A percentile compares a stretch with the other conserved stretches of the same genome.
phyloP scores from a whole-genome alignment of 2,888 invertebrate species.

The Brachylomia viminalis region DNA sequence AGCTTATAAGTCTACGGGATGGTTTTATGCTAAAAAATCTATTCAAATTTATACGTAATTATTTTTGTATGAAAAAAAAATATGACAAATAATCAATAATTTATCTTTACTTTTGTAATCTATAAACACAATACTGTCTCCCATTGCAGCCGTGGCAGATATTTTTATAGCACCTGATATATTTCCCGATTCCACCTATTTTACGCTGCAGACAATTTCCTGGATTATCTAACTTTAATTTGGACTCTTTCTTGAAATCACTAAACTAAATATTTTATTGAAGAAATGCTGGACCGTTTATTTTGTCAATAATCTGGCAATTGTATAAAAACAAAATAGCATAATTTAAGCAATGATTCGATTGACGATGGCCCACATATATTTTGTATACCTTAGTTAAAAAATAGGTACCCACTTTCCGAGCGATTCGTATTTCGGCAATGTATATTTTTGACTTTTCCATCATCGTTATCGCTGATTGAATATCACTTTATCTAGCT shows the following conservation, averaged over 20 bases:
- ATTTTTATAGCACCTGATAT: too few relatives aligned
- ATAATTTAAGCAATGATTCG: background rate
- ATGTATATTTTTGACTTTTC: background rate
- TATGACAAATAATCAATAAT: too few relatives aligned
- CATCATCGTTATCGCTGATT: too few relatives aligned
- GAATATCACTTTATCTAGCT: background rate
- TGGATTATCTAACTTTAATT: background rate
- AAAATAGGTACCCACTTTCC: background rate
- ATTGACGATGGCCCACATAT: background rate
- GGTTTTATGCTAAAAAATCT: too few relatives aligned
- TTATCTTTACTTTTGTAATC: too few relatives aligned
- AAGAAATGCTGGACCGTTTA: background rate
- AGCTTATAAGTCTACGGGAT: too few relatives aligned
- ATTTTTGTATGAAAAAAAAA: too few relatives aligned
- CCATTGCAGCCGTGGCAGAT: too few relatives aligned
- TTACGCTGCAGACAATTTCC: background rate
- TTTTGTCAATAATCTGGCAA: too few relatives aligned
- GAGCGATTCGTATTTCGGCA: background rate
- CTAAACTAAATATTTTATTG: background rate
- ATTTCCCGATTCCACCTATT: background rate
- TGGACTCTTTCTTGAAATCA: background rate
- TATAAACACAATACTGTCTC: too few relatives aligned
- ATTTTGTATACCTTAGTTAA: background rate
- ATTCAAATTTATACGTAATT: too few relatives aligned
- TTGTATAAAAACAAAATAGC: too few relatives aligned